Percentiles rank a stretch among this genome's conserved stretches.
Evolutionary conservation across 2,888 invertebrate species (phyloP).

Genomic region (Phania funesta): DNA sequence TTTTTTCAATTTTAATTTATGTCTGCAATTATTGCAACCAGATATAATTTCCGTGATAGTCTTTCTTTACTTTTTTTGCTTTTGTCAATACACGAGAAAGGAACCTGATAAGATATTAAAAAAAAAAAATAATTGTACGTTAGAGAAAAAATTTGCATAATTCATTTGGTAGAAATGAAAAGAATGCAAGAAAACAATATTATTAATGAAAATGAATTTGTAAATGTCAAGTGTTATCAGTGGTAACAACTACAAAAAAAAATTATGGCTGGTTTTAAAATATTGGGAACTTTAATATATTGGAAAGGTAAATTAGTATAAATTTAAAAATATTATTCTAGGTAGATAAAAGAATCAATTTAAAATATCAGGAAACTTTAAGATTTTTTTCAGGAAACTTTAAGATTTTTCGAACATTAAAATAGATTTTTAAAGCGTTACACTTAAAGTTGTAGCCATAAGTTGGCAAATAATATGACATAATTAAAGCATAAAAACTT

Average conservation of each 20-base stretch:
- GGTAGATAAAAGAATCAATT: not conserved
- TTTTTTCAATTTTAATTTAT: conserved; percentile 60
- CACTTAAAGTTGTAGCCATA: not conserved
- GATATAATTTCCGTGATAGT: conserved; percentile 67
- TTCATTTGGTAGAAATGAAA: conserved; percentile 52
- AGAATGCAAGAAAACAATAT: conserved; percentile 32
- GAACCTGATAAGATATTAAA: conserved; percentile 59
- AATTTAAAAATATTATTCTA: not conserved
- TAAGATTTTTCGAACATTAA: not conserved
- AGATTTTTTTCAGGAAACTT: not conserved
- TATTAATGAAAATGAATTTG: conserved; percentile 64
- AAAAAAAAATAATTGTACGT: conserved; percentile 61
- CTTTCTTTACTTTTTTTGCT: no score
- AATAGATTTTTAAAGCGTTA: not conserved
- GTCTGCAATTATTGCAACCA: conserved; percentile 75
- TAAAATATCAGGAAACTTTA: not conserved
- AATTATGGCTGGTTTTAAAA: not conserved
- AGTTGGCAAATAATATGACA: conserved; percentile 6
- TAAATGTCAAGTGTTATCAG: conserved; percentile 61
- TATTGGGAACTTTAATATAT: not conserved
- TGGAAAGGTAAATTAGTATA: not conserved
- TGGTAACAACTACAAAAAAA: not conserved
- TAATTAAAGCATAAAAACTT: not conserved
- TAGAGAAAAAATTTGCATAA: conserved; percentile 73
- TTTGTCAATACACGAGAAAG: conserved; percentile 50